phyloP scores from a whole-genome alignment of 2,888 invertebrate species.

The Saturnia pavonia region DNA sequence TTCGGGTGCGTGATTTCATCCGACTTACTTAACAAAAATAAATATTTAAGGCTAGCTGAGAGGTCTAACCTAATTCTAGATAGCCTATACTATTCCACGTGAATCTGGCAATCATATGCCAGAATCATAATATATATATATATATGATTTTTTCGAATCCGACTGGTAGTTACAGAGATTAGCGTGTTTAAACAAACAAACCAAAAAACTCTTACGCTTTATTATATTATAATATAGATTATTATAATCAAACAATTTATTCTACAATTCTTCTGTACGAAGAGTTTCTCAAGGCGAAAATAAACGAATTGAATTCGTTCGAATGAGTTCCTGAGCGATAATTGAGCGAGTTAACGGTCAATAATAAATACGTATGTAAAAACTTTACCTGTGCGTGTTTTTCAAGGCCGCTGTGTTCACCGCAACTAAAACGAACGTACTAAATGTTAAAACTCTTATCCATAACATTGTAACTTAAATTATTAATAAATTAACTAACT shows the following conservation, averaged over 20 bases:
- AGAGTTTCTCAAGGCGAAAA: not conserved
- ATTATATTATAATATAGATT: too few species aligned
- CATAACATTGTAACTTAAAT: not conserved
- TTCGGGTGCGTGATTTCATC: too few species aligned
- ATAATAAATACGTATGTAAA: not conserved
- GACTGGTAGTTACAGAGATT: too few species aligned
- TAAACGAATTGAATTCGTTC: not conserved
- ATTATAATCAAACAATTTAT: not conserved
- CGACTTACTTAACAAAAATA: too few species aligned
- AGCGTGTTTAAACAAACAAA: too few species aligned
- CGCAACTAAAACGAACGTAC: conserved; percentile 8
- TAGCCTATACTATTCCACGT: too few species aligned
- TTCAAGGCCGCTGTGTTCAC: conserved; percentile 47
- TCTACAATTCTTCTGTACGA: not conserved
- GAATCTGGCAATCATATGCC: too few species aligned
- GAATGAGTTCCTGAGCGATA: not conserved
- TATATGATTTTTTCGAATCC: too few species aligned
- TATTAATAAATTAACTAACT: not conserved
- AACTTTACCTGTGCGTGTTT: conserved; percentile 18
- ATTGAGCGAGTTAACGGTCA: not conserved
- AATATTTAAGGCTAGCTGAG: too few species aligned
- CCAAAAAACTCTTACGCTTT: too few species aligned
- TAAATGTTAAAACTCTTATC: not conserved
- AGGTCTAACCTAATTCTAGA: too few species aligned
- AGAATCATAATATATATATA: too few species aligned